These are phyloP conservation scores for Anadara kagoshimensis DNA, from an alignment of 1,140 invertebrate genomes.

Conservation along the genomic window DNA sequence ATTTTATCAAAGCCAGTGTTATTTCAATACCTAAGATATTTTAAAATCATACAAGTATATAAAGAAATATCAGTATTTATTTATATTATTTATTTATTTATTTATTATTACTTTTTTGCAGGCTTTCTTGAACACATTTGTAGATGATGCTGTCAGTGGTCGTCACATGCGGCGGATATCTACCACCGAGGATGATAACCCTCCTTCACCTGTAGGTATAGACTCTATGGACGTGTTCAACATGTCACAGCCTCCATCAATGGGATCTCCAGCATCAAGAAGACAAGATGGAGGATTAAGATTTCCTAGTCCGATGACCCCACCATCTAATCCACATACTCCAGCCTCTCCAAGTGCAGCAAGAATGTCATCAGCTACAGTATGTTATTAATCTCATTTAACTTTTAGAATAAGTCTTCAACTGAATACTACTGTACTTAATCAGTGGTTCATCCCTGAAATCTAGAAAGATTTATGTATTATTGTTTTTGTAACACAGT, in stretches of 20 bases:
- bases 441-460: no score
- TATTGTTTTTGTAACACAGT: no score
- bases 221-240: slow-evolving; percentile 72
- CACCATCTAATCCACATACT: slow-evolving; percentile 90
- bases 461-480: no score
- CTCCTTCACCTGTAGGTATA: slow-evolving; percentile 90
- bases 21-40: no score
- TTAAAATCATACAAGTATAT: no score
- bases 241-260: slow-evolving; percentile 60
- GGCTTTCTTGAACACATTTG: slow-evolving; percentile 94
- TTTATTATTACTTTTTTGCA: slow-evolving; percentile 65
- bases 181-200: slow-evolving; percentile 96
- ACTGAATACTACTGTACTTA: no score
- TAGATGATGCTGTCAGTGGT: slow-evolving; percentile 86
- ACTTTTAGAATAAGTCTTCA: background rate
- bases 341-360: slow-evolving; percentile 86
- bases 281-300: slow-evolving; percentile 76
- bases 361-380: slow-evolving; percentile 69
- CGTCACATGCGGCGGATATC: slow-evolving; percentile 83
- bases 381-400: slow-evolving; percentile 39
- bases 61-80: background rate
- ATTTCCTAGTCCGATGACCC: slow-evolving; percentile 84
- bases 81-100: background rate
- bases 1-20: no score
- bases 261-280: slow-evolving; percentile 79